Evolutionary conservation across 2,888 invertebrate species (phyloP).

Genomic region (Noctua fimbriata): DNA sequence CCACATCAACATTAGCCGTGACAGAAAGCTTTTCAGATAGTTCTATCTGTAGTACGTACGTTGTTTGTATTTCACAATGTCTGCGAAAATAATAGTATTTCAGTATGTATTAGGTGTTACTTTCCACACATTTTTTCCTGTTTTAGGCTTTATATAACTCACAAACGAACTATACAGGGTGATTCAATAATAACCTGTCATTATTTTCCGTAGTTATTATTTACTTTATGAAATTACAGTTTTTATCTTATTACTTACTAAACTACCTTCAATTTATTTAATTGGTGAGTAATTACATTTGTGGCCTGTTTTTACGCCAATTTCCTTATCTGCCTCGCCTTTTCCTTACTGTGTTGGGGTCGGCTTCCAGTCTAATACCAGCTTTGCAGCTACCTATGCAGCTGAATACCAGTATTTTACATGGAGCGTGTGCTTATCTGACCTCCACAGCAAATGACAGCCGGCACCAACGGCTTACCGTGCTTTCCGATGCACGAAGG

Average conservation of each 20-base stretch:
- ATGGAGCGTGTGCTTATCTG: background rate
- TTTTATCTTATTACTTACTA: background rate
- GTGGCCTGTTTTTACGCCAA: background rate
- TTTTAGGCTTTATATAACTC: background rate
- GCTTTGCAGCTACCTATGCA: too few species aligned
- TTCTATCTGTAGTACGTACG: background rate
- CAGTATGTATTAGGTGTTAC: background rate
- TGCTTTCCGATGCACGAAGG: background rate
- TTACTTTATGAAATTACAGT: conserved; percentile 31
- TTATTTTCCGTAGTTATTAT: background rate
- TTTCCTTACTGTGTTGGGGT: background rate
- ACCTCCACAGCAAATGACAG: background rate
- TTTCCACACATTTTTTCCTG: background rate
- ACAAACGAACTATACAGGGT: background rate
- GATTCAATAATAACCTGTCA: background rate
- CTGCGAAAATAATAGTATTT: background rate
- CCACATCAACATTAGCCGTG: background rate
- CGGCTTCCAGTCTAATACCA: background rate
- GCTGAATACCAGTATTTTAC: background rate
- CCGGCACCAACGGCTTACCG: background rate
- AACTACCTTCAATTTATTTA: conserved; percentile 1
- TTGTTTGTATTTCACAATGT: background rate
- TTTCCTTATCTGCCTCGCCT: background rate
- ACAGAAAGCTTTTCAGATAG: background rate
- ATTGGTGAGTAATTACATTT: background rate